Evolutionary conservation across 2,888 invertebrate genomes (phyloP).

Genomic region (Phoronis australis): DNA sequence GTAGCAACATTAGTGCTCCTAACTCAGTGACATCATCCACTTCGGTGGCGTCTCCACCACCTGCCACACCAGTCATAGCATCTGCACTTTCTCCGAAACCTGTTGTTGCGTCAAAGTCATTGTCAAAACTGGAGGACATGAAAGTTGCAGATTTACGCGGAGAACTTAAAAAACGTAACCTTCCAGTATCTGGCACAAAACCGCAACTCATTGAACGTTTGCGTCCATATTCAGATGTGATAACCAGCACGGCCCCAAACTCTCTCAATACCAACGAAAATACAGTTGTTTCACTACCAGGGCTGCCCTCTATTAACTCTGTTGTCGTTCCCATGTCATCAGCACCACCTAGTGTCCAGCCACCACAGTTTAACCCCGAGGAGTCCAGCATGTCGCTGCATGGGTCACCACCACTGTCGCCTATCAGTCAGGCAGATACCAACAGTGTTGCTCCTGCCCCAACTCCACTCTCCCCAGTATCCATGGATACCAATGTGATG

Average conservation of each 20-base stretch:
- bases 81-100: neutral
- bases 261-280: neutral
- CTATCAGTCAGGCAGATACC: conserved; percentile 14
- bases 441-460: conserved; percentile 22
- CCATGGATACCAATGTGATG: conserved; percentile 25
- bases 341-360: conserved; percentile 14
- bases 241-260: conserved; percentile 14
- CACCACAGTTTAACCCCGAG: conserved; percentile 13
- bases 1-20: conserved; percentile 38
- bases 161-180: conserved; percentile 85
- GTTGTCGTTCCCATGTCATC: neutral
- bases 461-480: conserved; percentile 39
- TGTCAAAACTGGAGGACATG: conserved; percentile 79
- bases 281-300: neutral
- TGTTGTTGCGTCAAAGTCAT: conserved; percentile 21
- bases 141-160: conserved; percentile 92
- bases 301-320: neutral
- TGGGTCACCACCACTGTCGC: conserved; percentile 32
- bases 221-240: conserved; percentile 59
- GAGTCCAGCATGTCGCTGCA: conserved; percentile 10
- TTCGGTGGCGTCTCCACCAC: neutral
- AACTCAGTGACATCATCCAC: neutral
- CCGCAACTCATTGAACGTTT: conserved; percentile 89
- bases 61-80: conserved; percentile 4
- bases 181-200: conserved; percentile 94